These are phyloP conservation scores for Alectoris magna DNA, from an alignment of 2,797 vertebrate species.

Conservation along the genomic window DNA sequence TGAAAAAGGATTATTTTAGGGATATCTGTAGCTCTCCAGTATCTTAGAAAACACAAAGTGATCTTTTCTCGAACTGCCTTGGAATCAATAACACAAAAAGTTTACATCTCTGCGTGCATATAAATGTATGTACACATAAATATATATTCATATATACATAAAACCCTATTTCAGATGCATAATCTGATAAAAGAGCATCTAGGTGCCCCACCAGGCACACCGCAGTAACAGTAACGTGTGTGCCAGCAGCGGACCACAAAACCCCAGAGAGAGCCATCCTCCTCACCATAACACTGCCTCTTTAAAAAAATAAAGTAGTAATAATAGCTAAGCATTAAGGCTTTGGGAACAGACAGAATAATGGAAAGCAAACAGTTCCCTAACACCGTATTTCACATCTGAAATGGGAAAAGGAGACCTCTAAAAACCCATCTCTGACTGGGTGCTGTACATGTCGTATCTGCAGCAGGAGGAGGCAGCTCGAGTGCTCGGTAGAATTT, in stretches of 20 bases:
- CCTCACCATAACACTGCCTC: too few relatives aligned
- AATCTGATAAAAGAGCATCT: rapidly evolving
- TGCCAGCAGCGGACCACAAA: too few relatives aligned
- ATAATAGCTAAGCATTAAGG: too few relatives aligned
- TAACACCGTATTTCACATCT: background rate
- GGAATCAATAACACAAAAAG: background rate
- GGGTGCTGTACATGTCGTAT: background rate
- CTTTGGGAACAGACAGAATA: background rate
- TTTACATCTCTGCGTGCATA: background rate
- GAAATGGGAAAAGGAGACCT: conserved; percentile 10
- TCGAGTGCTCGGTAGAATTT: rapidly evolving
- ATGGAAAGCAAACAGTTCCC: background rate
- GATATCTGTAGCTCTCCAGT: background rate
- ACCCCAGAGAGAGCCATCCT: too few relatives aligned
- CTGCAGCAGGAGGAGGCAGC: background rate
- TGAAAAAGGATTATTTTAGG: conserved; percentile 28
- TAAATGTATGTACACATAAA: background rate
- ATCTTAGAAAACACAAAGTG: background rate
- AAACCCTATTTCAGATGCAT: rapidly evolving
- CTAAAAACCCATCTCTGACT: conserved; percentile 4
- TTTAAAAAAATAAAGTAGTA: too few relatives aligned
- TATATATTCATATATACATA: rapidly evolving
- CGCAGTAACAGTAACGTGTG: background rate
- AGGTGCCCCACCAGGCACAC: background rate
- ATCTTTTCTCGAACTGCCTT: background rate